Conservation (phyloP, 2,797 vertebrate species). For the Pseudochirops corinnae region DNA sequence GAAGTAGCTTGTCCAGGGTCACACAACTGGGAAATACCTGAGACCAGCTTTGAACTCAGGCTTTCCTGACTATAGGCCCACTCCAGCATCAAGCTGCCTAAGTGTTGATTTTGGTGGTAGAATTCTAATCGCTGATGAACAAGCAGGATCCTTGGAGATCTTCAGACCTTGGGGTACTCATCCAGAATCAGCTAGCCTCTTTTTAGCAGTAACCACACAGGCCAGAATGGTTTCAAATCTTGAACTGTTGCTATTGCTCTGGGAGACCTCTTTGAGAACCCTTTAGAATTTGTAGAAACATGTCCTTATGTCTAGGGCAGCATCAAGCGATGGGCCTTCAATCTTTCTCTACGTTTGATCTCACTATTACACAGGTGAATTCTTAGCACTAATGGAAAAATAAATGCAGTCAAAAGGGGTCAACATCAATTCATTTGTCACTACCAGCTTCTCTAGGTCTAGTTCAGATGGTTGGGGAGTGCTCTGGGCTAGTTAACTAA, state of each 20-base stretch:
- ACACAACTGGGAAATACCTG: not conserved
- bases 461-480: slow-evolving; percentile 11
- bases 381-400: slow-evolving; percentile 30
- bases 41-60: not conserved
- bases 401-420: slow-evolving; percentile 27
- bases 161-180: not conserved
- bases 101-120: not conserved
- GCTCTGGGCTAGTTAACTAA: slow-evolving; percentile 17
- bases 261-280: not conserved
- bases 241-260: not conserved
- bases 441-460: not conserved
- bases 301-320: slow-evolving; percentile 14
- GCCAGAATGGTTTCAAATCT: not conserved
- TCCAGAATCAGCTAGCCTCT: not conserved
- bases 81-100: not conserved
- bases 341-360: not conserved
- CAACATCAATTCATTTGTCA: slow-evolving; percentile 17
- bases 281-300: not conserved
- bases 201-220: not conserved
- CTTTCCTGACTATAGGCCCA: not conserved
- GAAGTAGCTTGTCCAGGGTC: not conserved
- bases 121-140: not conserved
- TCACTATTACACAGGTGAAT: not conserved
- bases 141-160: not conserved
- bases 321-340: slow-evolving; percentile 5